These are phyloP conservation scores for Melanotaenia duboulayi DNA, from an alignment of 2,113 vertebrate species.

Conservation along the genomic window DNA sequence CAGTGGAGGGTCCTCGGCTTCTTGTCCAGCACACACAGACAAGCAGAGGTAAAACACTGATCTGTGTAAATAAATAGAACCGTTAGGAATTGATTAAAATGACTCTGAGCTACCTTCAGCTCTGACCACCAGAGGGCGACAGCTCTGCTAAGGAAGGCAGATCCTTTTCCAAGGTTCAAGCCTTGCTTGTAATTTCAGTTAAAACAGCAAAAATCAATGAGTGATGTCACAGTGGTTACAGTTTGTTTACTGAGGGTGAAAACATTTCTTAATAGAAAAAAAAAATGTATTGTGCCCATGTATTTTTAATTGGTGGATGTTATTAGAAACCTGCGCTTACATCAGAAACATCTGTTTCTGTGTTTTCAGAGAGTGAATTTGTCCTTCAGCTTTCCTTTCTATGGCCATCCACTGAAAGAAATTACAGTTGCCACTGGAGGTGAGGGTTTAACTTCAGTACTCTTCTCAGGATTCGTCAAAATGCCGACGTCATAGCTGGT, in stretches of 20 bases:
- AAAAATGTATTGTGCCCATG: too few species aligned
- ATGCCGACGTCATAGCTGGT: neutral
- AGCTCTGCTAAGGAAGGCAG: neutral
- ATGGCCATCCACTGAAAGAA: constrained; percentile 93
- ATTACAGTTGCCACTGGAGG: constrained; percentile 95
- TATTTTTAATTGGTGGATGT: neutral
- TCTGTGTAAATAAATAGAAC: neutral
- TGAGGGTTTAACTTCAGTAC: constrained; percentile 73
- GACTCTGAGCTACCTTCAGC: too few species aligned
- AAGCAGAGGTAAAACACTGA: constrained; percentile 87
- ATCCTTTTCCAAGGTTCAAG: neutral
- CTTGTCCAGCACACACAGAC: constrained; percentile 90
- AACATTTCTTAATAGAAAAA: neutral
- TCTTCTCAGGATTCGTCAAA: neutral
- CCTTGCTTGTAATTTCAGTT: neutral
- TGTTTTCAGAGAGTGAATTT: constrained; percentile 93
- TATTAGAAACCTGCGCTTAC: neutral
- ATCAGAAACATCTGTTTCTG: neutral
- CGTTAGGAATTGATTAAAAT: neutral
- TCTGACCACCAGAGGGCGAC: neutral
- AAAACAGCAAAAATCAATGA: neutral
- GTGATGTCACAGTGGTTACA: neutral
- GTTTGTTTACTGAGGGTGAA: too few species aligned
- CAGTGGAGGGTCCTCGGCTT: constrained; percentile 89
- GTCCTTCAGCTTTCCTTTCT: constrained; percentile 97